Conservation (phyloP, 2,113 vertebrate genomes). For the Boulengeromyrus knoepffleri region DNA sequence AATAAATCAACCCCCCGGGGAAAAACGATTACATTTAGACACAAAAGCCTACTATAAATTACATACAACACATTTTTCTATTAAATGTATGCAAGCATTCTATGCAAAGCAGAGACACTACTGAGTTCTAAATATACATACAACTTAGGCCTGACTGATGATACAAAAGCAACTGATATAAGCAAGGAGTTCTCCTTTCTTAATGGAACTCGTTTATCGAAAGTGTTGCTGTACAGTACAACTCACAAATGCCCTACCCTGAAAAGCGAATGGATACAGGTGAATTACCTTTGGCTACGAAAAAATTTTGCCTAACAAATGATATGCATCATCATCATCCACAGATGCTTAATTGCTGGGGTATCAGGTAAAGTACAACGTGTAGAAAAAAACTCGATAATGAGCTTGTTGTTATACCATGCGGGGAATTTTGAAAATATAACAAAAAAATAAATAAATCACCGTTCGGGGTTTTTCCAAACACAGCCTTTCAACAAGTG, state of each 20-base stretch:
- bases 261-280: neutral
- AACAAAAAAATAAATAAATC: neutral
- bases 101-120: neutral
- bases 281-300: neutral
- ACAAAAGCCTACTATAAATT: neutral
- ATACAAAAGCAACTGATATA: neutral
- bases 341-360: neutral
- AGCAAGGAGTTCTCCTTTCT: neutral
- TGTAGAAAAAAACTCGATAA: neutral
- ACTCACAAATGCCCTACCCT: neutral
- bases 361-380: neutral
- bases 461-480: neutral
- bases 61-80: neutral
- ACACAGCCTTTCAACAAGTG: neutral
- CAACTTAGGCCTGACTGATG: neutral
- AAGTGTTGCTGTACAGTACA: neutral
- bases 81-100: neutral
- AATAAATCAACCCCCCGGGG: neutral
- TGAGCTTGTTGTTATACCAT: neutral
- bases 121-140: neutral
- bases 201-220: neutral
- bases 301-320: neutral
- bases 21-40: neutral
- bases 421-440: neutral
- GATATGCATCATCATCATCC: neutral